Base-by-base conservation (phyloP, 2,113 vertebrate genomes). In the Nanorana parkeri region DNA sequence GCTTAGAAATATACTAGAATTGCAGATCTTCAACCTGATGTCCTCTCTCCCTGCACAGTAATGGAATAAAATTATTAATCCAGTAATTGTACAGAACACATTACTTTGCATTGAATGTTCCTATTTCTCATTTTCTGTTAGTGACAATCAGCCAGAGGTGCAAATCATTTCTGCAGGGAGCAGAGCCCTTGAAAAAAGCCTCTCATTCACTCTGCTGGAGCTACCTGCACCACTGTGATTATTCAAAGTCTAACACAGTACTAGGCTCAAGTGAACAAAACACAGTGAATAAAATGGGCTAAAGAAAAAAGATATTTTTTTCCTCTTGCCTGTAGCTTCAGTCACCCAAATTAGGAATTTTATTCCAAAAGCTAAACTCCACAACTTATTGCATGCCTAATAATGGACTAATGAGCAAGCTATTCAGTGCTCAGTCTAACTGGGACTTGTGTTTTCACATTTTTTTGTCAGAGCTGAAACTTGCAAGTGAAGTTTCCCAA, bases 41-140 rank as follows among this genome's bases (percentile, higher is more conserved):
- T 93, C 93, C 93, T 91, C 93, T 92, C 90, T 90, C 89, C 90
- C 89, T 87, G 92, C 92, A 91, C 91, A 91, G 94, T 95, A 95
- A 96, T 95, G 94, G 94, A 96, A 97, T 96, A 96, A 95, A 97
- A 96, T 97, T 95, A 97, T 97, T 96, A 97, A 98, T 97, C 94
- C 94, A 95, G 95, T 97, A 96, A 97, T 97, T 97, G 94, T 94
- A 94, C 92, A 89, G 92, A 95, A 94, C 93, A 94, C 95, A 96
- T 96, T 94, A 94, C 94, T 96, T 96, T 94, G 94, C 94, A 94
- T 92, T 95, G 92, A 96, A 95, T 94, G 93, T 94, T 91, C 91
- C 93, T 90, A 89, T 89, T 94, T 93, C 94, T 96, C 94, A 95
- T 96, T 96, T 95, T 95, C 91, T 87, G 91, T 90, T 92, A 89